Evolutionary conservation across 2,113 vertebrate genomes (phyloP), one percentile per base, ranked within the genome.

Genomic region (Malaclemys terrapin): DNA sequence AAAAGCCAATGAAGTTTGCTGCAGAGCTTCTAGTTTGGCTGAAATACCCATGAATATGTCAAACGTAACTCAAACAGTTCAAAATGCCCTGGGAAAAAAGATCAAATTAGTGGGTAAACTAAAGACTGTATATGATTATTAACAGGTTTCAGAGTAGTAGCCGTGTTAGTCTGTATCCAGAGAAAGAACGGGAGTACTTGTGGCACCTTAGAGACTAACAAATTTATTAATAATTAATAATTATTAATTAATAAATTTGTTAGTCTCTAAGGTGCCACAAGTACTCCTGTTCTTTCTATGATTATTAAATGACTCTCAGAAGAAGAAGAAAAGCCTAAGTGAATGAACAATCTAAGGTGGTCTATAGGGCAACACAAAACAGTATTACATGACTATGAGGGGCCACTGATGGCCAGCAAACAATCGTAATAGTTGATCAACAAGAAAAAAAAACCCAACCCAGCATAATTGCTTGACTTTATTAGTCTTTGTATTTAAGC

Each of bases 341-440:
- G 65, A 85, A 50, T 45, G 59, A 82, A 57, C 2, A 1, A 0
- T 8, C 8, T 24, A 50, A 54, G 57, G 29, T 29, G 47, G 62
- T 0, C 1, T 1, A 4, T 4, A 1, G 4, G 57, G 69, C 53
- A n/a, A 16, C 14, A 35, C 14, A 35, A 65, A 16, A 29, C 62
- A 84, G 42, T 81, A 42, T 79, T 65, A 1, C 42, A 8, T 72
- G 29, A 25, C 4, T 6, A 3, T 4, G 2, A 80, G 8, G 2
- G 20, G 5, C 0, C 0, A 0, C 6, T 20, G 0, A 0, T 0
- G 19, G 31, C 1, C 82, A 45, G 83, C 27, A 20, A 0, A 35
- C 62, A 19, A 1, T 10, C 47, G 45, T 62, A 57, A 53, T 17
- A 65, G 31, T 35, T 17, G 31, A 16, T 7, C 31, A 17, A 17